Conservation (phyloP, 2,797 vertebrate genomes). For the Anomalospiza imberbis region DNA sequence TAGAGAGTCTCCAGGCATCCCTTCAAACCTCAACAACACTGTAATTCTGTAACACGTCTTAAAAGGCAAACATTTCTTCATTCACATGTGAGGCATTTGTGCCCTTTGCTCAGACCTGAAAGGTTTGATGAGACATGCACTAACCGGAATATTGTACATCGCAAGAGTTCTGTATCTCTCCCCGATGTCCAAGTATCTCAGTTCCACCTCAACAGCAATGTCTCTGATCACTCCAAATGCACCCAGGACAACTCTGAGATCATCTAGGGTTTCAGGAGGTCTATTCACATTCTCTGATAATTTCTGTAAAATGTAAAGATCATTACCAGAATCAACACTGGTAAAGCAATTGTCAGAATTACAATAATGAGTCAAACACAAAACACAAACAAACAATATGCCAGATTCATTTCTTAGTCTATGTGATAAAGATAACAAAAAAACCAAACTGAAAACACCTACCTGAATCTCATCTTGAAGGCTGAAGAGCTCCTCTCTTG, state of each 20-base stretch:
- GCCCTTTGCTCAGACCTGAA: background rate
- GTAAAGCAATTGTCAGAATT: background rate
- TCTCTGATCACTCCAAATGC: constrained; percentile 83
- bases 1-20: background rate
- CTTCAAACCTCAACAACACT: background rate
- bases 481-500: constrained; percentile 79
- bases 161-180: constrained; percentile 89
- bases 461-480: constrained; percentile 86
- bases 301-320: constrained; percentile 67
- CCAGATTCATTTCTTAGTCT: background rate
- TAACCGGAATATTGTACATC: constrained; percentile 84
- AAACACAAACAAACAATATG: background rate
- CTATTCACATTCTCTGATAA: constrained; percentile 76
- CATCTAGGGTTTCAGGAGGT: constrained; percentile 80
- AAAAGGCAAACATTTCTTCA: background rate
- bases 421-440: background rate
- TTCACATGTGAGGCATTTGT: background rate
- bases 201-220: constrained; percentile 85
- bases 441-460: background rate
- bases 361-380: background rate
- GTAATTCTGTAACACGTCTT: background rate
- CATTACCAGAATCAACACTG: background rate
- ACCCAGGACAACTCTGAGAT: constrained; percentile 85
- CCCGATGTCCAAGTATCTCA: constrained; percentile 81
- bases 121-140: background rate